phyloP scores from a whole-genome alignment of 2,797 vertebrate species.

The Mastacembelus armatus region DNA sequence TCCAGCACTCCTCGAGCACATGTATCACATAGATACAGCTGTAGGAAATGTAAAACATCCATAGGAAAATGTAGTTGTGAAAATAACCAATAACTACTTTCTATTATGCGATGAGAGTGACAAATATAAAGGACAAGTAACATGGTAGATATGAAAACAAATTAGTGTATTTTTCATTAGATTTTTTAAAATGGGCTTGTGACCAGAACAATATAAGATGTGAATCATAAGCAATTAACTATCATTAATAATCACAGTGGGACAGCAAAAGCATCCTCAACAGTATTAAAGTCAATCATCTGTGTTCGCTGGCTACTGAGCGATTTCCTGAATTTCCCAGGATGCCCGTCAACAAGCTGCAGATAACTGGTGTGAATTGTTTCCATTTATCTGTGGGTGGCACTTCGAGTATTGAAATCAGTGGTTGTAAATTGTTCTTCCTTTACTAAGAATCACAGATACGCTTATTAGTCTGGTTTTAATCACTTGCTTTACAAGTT shows the following conservation, averaged over 20 bases:
- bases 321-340: slow-evolving; percentile 34
- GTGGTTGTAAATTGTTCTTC: slow-evolving; percentile 41
- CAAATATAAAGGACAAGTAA: no score
- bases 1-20: no score
- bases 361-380: neutral
- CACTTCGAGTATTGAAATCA: slow-evolving; percentile 36
- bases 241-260: slow-evolving; percentile 6
- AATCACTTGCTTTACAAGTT: slow-evolving; percentile 37
- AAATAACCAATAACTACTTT: no score
- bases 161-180: no score
- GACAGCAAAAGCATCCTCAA: slow-evolving; percentile 8
- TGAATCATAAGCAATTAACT: slow-evolving; percentile 1
- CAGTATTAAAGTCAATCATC: slow-evolving; percentile 15
- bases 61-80: no score
- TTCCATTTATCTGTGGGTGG: slow-evolving; percentile 20
- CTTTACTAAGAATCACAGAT: slow-evolving; percentile 10
- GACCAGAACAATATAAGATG: neutral
- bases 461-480: slow-evolving; percentile 38
- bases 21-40: no score
- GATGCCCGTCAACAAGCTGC: slow-evolving; percentile 24
- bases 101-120: no score
- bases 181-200: no score
- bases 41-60: no score
- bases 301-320: slow-evolving; percentile 4
- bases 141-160: no score